Evolutionary conservation across 2,888 invertebrate genomes (phyloP).

Genomic region (Ophion ellenae): DNA sequence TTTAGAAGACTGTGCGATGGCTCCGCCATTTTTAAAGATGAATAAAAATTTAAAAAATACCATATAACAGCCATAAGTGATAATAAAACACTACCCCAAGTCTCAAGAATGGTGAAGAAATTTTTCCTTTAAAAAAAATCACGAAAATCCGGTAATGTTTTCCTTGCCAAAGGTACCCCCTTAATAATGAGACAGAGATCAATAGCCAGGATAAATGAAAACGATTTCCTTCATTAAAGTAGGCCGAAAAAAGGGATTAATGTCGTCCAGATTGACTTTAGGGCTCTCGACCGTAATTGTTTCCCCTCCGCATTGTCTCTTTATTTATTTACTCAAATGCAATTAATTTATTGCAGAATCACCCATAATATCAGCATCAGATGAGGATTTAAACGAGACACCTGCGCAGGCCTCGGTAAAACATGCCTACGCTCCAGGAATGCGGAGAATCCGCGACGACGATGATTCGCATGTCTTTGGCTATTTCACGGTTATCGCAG

Average conservation of each 20-base stretch:
- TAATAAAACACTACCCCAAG: too few relatives aligned
- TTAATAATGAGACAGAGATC: too few relatives aligned
- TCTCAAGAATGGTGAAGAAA: too few relatives aligned
- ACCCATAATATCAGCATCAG: neutral
- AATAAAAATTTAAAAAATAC: too few relatives aligned
- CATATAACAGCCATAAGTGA: too few relatives aligned
- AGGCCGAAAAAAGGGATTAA: neutral
- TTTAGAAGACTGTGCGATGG: too few relatives aligned
- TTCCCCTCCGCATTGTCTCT: neutral
- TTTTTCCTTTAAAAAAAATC: too few relatives aligned
- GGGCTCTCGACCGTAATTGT: neutral
- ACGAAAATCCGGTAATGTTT: too few relatives aligned
- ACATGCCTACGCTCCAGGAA: slow-evolving; percentile 42
- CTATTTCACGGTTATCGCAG: slow-evolving; percentile 87
- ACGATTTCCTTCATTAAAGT: neutral
- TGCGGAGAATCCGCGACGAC: slow-evolving; percentile 76
- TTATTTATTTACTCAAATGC: slow-evolving; percentile 7
- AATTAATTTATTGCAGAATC: slow-evolving; percentile 23
- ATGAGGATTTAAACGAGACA: slow-evolving; percentile 31
- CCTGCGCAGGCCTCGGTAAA: slow-evolving; percentile 15
- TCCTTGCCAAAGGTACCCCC: too few relatives aligned
- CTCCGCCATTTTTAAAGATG: too few relatives aligned
- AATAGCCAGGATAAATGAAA: neutral
- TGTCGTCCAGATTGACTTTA: neutral
- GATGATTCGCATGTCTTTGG: slow-evolving; percentile 89